Percentiles rank a stretch among this genome's conserved stretches.
Conservation (phyloP, 1,140 invertebrate species). For the Alviniconcha marisindica region DNA sequence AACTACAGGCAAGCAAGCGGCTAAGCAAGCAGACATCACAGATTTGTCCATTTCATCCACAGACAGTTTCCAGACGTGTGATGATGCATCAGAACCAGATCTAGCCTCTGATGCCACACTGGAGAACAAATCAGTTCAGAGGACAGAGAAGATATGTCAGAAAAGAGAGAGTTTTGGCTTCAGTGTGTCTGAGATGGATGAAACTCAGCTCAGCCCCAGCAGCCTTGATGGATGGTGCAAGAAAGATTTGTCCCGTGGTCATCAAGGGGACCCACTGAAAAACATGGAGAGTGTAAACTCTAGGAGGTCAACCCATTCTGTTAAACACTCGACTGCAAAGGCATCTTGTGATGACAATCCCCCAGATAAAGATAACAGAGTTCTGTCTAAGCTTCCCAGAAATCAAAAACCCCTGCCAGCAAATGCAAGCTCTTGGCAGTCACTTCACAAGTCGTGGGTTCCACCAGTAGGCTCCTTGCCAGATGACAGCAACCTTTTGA, state of each 20-base stretch:
- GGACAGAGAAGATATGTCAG: background rate
- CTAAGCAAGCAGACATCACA: background rate
- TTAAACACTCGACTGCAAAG: background rate
- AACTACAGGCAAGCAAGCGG: background rate
- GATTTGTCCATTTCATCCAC: conserved; percentile 39
- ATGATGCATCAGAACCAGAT: conserved; percentile 40
- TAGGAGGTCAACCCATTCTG: background rate
- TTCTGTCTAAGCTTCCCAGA: too few relatives aligned
- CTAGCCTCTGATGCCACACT: background rate
- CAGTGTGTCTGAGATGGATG: background rate
- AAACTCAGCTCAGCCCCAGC: background rate
- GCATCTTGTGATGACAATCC: too few relatives aligned
- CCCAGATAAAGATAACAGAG: too few relatives aligned
- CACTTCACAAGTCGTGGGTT: conserved; percentile 12
- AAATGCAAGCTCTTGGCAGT: too few relatives aligned
- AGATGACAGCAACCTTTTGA: conserved; percentile 44
- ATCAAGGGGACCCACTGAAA: too few relatives aligned
- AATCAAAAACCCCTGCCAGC: background rate
- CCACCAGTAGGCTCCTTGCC: conserved; percentile 20
- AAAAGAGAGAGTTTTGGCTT: conserved; percentile 15
- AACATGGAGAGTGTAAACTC: background rate
- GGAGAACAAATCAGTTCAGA: background rate
- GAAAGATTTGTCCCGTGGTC: too few relatives aligned
- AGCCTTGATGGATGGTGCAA: background rate
- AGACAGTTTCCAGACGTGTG: conserved; percentile 48